These are phyloP conservation scores for Pycnomerus fuliginosus DNA, from an alignment of 2,888 invertebrate genomes.

Conservation along the genomic window DNA sequence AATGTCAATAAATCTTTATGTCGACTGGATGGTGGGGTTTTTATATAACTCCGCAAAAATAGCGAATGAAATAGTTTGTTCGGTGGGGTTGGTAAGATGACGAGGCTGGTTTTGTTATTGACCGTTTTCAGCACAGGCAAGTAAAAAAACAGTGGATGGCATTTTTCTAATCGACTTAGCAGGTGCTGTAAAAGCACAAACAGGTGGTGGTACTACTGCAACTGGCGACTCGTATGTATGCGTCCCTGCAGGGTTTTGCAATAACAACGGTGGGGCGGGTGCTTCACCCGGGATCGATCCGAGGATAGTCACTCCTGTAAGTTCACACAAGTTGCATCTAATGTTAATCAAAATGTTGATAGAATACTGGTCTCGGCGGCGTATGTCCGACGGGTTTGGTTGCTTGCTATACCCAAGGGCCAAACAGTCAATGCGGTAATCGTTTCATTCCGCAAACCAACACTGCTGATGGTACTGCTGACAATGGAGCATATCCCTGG, in stretches of 20 bases:
- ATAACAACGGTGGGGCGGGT: slow-evolving; percentile 17
- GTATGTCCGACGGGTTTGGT: slow-evolving; percentile 40
- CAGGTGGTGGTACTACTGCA: slow-evolving; percentile 27
- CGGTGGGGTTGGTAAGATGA: too few species aligned
- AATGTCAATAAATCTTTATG: too few species aligned
- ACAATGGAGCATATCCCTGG: slow-evolving; percentile 74
- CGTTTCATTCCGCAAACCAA: slow-evolving; percentile 45
- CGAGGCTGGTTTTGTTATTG: not conserved
- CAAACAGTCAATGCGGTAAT: slow-evolving; percentile 52
- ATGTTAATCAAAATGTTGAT: not conserved
- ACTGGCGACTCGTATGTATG: slow-evolving; percentile 38
- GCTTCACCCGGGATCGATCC: slow-evolving; percentile 41
- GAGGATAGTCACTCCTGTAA: slow-evolving; percentile 41
- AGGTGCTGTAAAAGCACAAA: slow-evolving; percentile 21
- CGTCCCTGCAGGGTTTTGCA: slow-evolving; percentile 40
- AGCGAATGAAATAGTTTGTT: too few species aligned
- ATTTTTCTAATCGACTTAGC: too few species aligned
- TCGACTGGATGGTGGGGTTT: too few species aligned
- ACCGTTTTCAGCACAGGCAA: too few species aligned
- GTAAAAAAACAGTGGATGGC: too few species aligned
- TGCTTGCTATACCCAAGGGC: slow-evolving; percentile 38
- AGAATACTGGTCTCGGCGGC: slow-evolving; percentile 15
- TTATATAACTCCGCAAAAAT: too few species aligned
- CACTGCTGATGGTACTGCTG: slow-evolving; percentile 58
- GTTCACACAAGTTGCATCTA: not conserved